phyloP scores from a whole-genome alignment of 2,888 invertebrate genomes.

The Nomada fucata region DNA sequence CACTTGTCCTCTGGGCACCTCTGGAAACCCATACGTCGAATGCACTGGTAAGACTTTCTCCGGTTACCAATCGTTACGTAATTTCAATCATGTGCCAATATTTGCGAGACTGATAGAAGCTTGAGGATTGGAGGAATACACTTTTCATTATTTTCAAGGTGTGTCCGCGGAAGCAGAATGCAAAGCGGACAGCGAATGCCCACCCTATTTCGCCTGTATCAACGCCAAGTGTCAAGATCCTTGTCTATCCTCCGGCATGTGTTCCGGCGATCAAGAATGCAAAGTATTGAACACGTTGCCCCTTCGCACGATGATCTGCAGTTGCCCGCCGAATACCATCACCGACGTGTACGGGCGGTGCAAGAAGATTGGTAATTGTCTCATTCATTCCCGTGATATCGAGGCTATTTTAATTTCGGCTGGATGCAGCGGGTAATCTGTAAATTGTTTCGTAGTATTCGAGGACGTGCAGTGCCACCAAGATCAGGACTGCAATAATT shows the following conservation, averaged over 20 bases:
- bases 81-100: no score
- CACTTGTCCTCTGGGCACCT: constrained; percentile 89
- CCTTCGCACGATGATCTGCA: constrained; percentile 93
- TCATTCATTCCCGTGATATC: not conserved
- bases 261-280: constrained; percentile 92
- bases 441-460: constrained; percentile 31
- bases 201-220: constrained; percentile 90
- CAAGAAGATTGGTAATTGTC: constrained; percentile 84
- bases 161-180: constrained; percentile 87
- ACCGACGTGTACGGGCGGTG: constrained; percentile 91
- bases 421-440: not conserved
- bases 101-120: not conserved
- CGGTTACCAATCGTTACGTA: no score
- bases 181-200: constrained; percentile 91
- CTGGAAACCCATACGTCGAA: constrained; percentile 91
- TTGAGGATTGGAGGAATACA: not conserved
- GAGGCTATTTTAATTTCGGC: not conserved
- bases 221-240: constrained; percentile 91
- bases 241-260: constrained; percentile 89
- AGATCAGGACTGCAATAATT: constrained; percentile 88
- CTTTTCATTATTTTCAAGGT: constrained; percentile 50
- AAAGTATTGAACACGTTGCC: constrained; percentile 92
- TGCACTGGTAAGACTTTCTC: constrained; percentile 85
- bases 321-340: constrained; percentile 93
- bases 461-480: constrained; percentile 61